These are phyloP conservation scores for Choloepus didactylus DNA, from an alignment of 2,797 vertebrate genomes.

Conservation along the genomic window DNA sequence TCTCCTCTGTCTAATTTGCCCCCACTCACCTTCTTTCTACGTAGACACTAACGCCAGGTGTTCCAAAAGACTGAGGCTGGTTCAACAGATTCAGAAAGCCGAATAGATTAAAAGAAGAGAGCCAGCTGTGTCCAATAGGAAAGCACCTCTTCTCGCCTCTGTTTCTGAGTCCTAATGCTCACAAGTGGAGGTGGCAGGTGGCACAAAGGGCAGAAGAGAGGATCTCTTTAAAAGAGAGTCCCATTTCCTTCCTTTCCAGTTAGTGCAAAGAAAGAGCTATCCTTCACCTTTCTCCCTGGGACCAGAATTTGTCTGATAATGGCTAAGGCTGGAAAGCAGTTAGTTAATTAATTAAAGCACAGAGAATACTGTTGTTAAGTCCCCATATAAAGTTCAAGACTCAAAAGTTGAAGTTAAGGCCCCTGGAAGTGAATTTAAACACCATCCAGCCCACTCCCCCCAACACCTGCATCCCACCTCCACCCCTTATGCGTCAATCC, in stretches of 20 bases:
- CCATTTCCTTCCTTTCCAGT: background rate
- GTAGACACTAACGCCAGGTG: background rate
- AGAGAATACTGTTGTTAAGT: background rate
- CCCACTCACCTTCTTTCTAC: background rate
- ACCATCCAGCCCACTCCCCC: no score
- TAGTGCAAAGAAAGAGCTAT: background rate
- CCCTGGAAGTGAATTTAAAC: background rate
- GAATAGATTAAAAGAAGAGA: conserved; percentile 20
- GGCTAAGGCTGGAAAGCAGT: background rate
- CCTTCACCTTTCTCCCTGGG: background rate
- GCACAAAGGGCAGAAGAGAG: background rate
- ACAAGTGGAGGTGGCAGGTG: background rate
- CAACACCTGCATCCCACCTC: no score
- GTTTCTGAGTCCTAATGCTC: background rate
- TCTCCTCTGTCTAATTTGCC: background rate
- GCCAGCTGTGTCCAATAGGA: background rate
- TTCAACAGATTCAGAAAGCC: conserved; percentile 58
- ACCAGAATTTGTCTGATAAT: background rate
- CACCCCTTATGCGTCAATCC: background rate
- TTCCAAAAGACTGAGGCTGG: background rate
- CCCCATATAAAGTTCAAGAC: background rate
- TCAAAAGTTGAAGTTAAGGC: background rate
- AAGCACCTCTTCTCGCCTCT: background rate
- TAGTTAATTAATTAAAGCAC: background rate
- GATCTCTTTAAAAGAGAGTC: background rate